Percentiles rank a stretch among this genome's conserved stretches.
Evolutionary conservation across 1,140 invertebrate genomes (phyloP).

Genomic region (Danaus melanippus): DNA sequence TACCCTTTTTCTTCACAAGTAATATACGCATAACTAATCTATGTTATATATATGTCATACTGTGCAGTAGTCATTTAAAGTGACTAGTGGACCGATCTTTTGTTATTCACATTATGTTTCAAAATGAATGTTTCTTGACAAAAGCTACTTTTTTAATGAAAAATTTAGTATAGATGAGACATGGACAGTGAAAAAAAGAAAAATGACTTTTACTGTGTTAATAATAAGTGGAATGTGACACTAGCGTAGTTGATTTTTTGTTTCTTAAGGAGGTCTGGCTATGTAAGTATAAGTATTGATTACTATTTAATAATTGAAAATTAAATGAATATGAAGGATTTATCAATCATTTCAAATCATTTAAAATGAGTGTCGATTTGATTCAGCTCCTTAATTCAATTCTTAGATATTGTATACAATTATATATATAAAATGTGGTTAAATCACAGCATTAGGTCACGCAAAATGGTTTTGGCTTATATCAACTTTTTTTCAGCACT

Average conservation of each 20-base stretch:
- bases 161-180: conserved; percentile 7
- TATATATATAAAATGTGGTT: too few species aligned
- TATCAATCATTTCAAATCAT: too few species aligned
- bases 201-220: conserved; percentile 1
- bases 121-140: conserved; percentile 4
- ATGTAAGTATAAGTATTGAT: conserved; percentile 17
- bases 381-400: too few species aligned
- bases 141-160: neutral
- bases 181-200: conserved; percentile 2
- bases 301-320: conserved; percentile 1
- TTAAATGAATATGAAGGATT: too few species aligned
- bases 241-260: conserved; percentile 18
- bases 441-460: too few species aligned
- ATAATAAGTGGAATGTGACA: conserved; percentile 18
- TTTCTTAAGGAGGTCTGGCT: conserved; percentile 1
- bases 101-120: conserved; percentile 11
- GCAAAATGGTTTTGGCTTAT: too few species aligned
- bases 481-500: too few species aligned
- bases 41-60: too few species aligned
- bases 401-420: too few species aligned
- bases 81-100: conserved; percentile 13
- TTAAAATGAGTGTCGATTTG: too few species aligned
- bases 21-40: too few species aligned
- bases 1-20: too few species aligned
- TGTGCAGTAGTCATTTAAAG: conserved; percentile 11